phyloP scores from a whole-genome alignment of 2,113 vertebrate species.

The Strix aluco region DNA sequence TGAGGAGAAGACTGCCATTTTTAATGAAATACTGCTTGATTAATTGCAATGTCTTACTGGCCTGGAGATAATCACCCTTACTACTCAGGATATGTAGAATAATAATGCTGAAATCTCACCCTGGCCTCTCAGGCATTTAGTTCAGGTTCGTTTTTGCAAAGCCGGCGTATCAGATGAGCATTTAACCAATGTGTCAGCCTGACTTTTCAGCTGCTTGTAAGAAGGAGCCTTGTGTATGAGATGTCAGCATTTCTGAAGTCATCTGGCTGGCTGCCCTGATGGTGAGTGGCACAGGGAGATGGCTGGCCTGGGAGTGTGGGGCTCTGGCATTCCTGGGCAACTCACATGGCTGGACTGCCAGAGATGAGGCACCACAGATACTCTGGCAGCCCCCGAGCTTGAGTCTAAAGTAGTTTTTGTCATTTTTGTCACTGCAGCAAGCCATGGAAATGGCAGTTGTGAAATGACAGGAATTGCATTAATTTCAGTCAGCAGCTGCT shows the following conservation, averaged over 20 bases:
- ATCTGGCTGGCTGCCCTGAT: not conserved
- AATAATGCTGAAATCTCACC: not conserved
- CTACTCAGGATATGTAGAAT: not conserved
- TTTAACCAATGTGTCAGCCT: not conserved
- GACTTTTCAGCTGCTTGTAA: not conserved
- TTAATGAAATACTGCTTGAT: not conserved
- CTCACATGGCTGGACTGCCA: not conserved
- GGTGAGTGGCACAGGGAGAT: accelerated
- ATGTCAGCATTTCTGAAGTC: not conserved
- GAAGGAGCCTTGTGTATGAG: not conserved
- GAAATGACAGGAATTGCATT: not conserved
- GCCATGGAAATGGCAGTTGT: not conserved
- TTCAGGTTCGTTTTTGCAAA: not conserved
- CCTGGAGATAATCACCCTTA: not conserved
- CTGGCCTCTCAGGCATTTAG: not conserved
- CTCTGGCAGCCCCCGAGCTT: not conserved
- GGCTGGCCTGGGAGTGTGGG: not conserved
- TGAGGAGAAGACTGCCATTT: not conserved
- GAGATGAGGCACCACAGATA: not conserved
- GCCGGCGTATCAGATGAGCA: accelerated
- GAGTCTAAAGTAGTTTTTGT: not conserved
- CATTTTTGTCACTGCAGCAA: not conserved
- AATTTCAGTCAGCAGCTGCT: constrained; percentile 20
- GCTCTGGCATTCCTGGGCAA: not conserved
- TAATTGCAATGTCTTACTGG: not conserved